Evolutionary conservation across 2,113 vertebrate species (phyloP).

Genomic region (Rhagologus leucostigma): DNA sequence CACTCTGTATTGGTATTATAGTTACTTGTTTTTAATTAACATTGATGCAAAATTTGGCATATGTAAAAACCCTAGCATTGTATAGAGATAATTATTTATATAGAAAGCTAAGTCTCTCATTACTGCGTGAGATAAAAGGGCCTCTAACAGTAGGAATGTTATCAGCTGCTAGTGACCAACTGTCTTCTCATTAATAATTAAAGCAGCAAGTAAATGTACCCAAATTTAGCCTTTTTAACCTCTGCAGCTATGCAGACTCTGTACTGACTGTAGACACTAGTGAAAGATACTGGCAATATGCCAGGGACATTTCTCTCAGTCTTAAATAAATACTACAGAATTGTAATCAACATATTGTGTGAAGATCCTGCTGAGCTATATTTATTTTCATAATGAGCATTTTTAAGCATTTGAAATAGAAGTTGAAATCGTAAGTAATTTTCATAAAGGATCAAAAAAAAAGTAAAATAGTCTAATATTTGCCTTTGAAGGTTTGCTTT

Average conservation of each 20-base stretch:
- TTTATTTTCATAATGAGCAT: conserved; percentile 14
- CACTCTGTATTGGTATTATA: not conserved
- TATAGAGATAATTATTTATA: conserved; percentile 49
- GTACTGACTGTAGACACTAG: not conserved
- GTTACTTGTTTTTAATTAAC: conserved; percentile 30
- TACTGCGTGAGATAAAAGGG: not conserved
- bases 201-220: conserved; percentile 38
- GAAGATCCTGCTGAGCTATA: conserved; percentile 31
- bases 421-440: not conserved
- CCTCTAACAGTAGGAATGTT: conserved; percentile 56
- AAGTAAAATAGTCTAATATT: not conserved
- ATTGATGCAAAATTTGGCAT: conserved; percentile 34
- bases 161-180: conserved; percentile 59
- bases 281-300: conserved; percentile 15
- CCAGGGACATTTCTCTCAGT: conserved; percentile 30
- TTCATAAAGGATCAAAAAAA: not conserved
- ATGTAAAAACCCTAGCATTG: conserved; percentile 16
- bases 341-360: conserved; percentile 35
- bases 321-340: conserved; percentile 37
- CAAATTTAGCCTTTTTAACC: conserved; percentile 57
- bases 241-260: not conserved
- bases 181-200: conserved; percentile 72
- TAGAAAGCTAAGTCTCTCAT: conserved; percentile 5
- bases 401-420: conserved; percentile 32
- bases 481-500: not conserved